Percentiles rank a stretch among this genome's conserved stretches.
phyloP scores from a whole-genome alignment of 2,797 vertebrate species.

The Manis pentadactyla region DNA sequence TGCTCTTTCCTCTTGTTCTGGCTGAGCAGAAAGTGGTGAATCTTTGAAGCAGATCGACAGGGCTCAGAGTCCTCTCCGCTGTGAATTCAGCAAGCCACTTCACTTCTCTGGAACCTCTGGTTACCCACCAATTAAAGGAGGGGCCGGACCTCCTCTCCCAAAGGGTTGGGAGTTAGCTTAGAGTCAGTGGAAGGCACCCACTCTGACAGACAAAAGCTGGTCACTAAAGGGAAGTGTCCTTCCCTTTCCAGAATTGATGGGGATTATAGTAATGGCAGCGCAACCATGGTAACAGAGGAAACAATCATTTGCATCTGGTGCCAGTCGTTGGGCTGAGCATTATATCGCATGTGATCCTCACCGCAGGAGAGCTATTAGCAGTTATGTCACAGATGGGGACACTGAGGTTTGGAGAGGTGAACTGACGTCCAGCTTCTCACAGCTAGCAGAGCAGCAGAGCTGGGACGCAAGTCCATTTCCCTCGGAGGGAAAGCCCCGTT shows the following conservation, averaged over 20 bases:
- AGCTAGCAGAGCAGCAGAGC: not conserved
- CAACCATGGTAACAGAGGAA: not conserved
- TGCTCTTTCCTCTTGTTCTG: not conserved
- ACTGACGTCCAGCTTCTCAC: not conserved
- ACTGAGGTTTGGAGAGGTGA: not conserved
- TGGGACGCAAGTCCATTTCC: not conserved
- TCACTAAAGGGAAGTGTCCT: not conserved
- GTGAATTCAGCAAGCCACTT: not conserved
- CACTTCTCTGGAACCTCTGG: not conserved
- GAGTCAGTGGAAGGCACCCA: too few relatives aligned
- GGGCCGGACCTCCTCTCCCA: not conserved
- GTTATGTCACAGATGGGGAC: too few relatives aligned
- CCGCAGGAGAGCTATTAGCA: too few relatives aligned
- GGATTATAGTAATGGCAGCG: not conserved
- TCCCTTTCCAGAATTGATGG: not conserved
- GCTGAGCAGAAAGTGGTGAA: not conserved
- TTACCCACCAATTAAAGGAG: not conserved
- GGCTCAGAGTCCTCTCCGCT: not conserved
- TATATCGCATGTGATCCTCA: not conserved
- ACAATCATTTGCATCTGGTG: not conserved
- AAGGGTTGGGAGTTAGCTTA: not conserved
- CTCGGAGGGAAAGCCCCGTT: not conserved
- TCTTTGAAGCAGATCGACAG: not conserved
- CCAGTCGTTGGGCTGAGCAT: rapidly evolving
- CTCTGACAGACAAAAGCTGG: not conserved